These are phyloP conservation scores for Onychorhynchus coronatus DNA, from an alignment of 2,113 vertebrate species.

Conservation along the genomic window DNA sequence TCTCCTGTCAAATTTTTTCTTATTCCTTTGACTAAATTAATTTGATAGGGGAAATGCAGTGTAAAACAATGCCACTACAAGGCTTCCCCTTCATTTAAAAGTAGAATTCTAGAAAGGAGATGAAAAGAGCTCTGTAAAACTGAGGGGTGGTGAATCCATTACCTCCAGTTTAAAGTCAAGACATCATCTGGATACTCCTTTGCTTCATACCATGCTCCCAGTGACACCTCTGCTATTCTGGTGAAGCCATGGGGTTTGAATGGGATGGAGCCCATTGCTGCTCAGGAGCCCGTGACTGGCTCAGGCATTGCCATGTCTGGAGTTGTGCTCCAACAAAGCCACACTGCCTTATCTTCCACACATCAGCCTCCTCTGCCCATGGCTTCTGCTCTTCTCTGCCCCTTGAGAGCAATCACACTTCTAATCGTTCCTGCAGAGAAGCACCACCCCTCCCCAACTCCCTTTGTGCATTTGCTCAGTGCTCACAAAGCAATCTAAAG, in stretches of 20 bases:
- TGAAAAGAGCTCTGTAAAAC: not conserved
- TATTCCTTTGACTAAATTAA: not conserved
- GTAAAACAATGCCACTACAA: not conserved
- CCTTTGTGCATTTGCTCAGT: not conserved
- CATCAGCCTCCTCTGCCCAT: fast-evolving
- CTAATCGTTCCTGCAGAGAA: not conserved
- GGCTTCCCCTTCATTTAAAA: not conserved
- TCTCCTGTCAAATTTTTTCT: not conserved
- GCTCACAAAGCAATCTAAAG: not conserved
- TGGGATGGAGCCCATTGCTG: not conserved
- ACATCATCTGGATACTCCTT: not conserved
- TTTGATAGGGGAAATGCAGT: not conserved
- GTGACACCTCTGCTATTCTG: not conserved
- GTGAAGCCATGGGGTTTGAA: not conserved
- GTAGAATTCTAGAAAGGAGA: not conserved
- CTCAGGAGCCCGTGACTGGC: not conserved
- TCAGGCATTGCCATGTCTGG: fast-evolving
- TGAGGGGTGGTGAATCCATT: not conserved
- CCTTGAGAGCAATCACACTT: not conserved
- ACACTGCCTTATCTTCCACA: not conserved
- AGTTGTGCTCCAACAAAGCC: not conserved
- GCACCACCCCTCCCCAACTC: not conserved
- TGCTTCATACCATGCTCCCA: not conserved
- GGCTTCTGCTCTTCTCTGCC: not conserved
- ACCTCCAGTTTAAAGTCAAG: not conserved